phyloP scores from a whole-genome alignment of 2,888 invertebrate species.

The Phorcus lineatus region DNA sequence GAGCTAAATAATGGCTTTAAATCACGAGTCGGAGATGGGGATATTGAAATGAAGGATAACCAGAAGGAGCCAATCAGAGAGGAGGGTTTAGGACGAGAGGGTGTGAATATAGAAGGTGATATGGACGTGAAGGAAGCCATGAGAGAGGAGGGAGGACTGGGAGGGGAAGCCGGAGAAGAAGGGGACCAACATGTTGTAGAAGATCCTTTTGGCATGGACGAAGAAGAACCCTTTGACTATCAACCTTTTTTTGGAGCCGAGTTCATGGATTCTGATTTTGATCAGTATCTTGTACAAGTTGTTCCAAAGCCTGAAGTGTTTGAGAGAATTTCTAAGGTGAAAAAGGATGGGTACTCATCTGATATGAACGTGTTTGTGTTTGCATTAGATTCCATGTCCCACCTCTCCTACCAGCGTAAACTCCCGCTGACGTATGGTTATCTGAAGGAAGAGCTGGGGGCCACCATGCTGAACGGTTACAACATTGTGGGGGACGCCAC shows the following conservation, averaged over 20 bases:
- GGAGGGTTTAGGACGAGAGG: no score
- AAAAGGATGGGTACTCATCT: not conserved
- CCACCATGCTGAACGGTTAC: constrained; percentile 67
- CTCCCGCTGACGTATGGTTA: constrained; percentile 63
- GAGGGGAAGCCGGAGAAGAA: not conserved
- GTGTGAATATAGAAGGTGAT: not conserved
- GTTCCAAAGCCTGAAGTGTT: constrained; percentile 58
- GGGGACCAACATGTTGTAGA: not conserved
- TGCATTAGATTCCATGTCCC: constrained; percentile 70
- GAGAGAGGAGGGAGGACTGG: not conserved
- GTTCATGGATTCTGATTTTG: constrained; percentile 51
- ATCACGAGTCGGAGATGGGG: no score
- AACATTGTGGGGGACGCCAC: constrained; percentile 72
- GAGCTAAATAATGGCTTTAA: no score
- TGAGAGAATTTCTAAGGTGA: constrained; percentile 45
- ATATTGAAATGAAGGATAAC: no score
- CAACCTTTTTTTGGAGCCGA: constrained; percentile 30
- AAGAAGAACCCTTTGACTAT: constrained; percentile 10
- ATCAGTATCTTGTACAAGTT: constrained; percentile 68
- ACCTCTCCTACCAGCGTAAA: constrained; percentile 64
- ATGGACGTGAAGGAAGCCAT: constrained; percentile 21
- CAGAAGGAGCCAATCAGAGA: no score
- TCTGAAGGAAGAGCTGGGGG: constrained; percentile 54
- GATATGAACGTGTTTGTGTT: constrained; percentile 72
- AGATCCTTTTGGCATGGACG: constrained; percentile 4